Evolutionary conservation across 2,113 vertebrate species (phyloP), one percentile per base, ranked within the genome.

Genomic region (Chloropsis cyanopogon): DNA sequence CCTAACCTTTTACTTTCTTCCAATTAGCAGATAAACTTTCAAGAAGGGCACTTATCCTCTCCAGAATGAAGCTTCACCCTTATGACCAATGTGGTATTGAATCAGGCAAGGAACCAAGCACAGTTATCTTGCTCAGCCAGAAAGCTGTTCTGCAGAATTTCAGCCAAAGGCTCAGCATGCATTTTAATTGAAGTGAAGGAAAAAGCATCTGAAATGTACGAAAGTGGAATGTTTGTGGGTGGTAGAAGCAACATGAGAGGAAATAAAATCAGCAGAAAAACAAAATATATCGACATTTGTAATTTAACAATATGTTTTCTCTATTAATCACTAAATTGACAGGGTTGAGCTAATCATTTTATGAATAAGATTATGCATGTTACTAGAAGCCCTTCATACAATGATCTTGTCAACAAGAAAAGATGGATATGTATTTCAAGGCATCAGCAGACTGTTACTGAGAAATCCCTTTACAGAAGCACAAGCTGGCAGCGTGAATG

Each of bases 221-320:
- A 61, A 89, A 90, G 13, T 18, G 41, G 63, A 96, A 88, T 53
- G 49, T 57, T 90, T 78, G 90, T 93, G 91, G 91, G 82, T 78
- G 75, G 82, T 87, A 83, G 83, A 82, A 91, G 37, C 83, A 92
- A 95, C 94, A 87, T 7, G 56, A 88, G 71, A 93, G 90, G 95
- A 96, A 97, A 79, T 66, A 80, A 83, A 92, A 91, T 80, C 70
- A 86, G 39, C 49, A 83, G 70, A 72, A 92, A 96, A 96, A 68
- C 53, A 7, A 87, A 83, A 71, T 93, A 53, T 47, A 92, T 50
- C 22, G 76, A 73, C 78, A 88, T 80, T 79, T 83, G 10, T 72
- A 95, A 92, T 83, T 88, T 83, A 90, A 81, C 37, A 69, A 89
- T 54, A 89, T 80, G 46, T 86, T 94, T 96, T 86, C 80, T 93